A percentile compares a stretch with the other conserved stretches of the same genome.
Conservation (phyloP, 2,888 invertebrate genomes). For the Pseudococcus jackbeardsleyi region DNA sequence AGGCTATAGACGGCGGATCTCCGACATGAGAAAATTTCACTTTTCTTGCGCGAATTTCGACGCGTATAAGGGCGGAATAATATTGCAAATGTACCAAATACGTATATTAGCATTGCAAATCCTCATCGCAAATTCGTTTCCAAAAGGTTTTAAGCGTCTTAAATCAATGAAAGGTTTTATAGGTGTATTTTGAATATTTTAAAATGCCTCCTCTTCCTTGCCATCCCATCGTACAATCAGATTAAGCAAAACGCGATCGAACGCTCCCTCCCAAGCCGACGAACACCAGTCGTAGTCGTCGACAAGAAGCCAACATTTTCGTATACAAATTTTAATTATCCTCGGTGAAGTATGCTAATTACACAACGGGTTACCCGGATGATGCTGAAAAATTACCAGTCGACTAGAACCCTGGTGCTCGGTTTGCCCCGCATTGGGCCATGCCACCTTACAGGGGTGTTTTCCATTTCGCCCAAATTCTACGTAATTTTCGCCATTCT, state of each 20-base stretch:
- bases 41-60: not conserved
- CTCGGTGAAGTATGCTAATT: slow-evolving; percentile 28
- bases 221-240: not conserved
- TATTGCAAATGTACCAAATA: slow-evolving; percentile 41
- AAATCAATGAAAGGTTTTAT: slow-evolving; percentile 55
- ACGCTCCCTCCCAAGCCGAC: not conserved
- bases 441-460: no score
- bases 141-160: slow-evolving; percentile 46
- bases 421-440: not conserved
- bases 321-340: slow-evolving; percentile 40
- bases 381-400: slow-evolving; percentile 21
- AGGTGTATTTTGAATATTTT: slow-evolving; percentile 54
- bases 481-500: slow-evolving; percentile 12
- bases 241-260: slow-evolving; percentile 2
- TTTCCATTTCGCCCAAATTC: slow-evolving; percentile 1
- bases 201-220: not conserved
- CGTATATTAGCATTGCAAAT: slow-evolving; percentile 52
- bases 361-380: not conserved
- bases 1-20: not conserved
- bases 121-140: slow-evolving; percentile 45
- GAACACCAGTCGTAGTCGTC: not conserved
- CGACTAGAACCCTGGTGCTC: not conserved
- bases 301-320: slow-evolving; percentile 25
- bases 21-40: slow-evolving; percentile 32
- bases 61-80: slow-evolving; percentile 45